phyloP scores from a whole-genome alignment of 2,888 invertebrate species.

The Cryptophagus acutangulus region DNA sequence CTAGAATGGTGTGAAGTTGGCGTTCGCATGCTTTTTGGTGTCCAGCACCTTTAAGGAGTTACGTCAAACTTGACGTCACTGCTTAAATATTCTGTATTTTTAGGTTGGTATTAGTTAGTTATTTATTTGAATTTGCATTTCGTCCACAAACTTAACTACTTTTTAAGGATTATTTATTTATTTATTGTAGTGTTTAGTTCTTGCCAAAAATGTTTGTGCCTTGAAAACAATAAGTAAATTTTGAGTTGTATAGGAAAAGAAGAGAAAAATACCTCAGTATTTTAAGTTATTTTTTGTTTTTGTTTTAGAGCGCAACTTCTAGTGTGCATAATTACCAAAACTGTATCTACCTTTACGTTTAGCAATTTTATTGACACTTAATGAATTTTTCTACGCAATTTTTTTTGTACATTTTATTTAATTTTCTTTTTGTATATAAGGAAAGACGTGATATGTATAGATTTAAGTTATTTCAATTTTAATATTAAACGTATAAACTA shows the following conservation, averaged over 20 bases:
- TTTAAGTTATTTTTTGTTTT: background rate
- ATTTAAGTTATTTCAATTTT: slow-evolving; percentile 17
- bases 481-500: too few relatives aligned
- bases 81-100: too few relatives aligned
- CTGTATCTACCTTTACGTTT: slow-evolving; percentile 9
- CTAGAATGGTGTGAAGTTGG: too few relatives aligned
- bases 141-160: slow-evolving; percentile 2
- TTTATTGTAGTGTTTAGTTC: slow-evolving; percentile 13
- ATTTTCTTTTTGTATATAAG: slow-evolving; percentile 14
- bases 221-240: background rate
- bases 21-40: too few relatives aligned
- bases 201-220: slow-evolving; percentile 17
- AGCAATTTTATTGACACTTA: background rate
- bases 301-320: slow-evolving; percentile 8
- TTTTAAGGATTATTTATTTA: slow-evolving; percentile 16
- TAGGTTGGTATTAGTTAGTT: too few relatives aligned
- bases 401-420: slow-evolving; percentile 21
- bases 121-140: too few relatives aligned
- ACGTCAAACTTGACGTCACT: too few relatives aligned
- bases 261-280: too few relatives aligned
- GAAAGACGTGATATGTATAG: slow-evolving; percentile 33
- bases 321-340: slow-evolving; percentile 12
- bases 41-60: too few relatives aligned
- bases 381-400: too few relatives aligned
- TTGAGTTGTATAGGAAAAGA: background rate